Evolutionary conservation across 2,797 vertebrate genomes (phyloP).

Genomic region (Psittacula echo): DNA sequence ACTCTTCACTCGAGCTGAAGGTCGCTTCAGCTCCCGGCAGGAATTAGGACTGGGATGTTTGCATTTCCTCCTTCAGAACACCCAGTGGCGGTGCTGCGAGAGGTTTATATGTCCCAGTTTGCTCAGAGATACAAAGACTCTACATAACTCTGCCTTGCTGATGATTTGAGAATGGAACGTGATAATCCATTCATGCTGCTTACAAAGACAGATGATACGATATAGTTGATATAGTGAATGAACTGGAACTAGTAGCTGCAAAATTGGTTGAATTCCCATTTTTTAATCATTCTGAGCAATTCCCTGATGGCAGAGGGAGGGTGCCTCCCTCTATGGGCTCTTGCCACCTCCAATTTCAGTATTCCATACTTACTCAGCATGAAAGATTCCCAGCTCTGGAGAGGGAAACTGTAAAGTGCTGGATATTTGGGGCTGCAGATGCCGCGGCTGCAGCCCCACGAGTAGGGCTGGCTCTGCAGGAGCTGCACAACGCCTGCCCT

Average conservation of each 20-base stretch:
- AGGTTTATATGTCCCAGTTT: background rate
- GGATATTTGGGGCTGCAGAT: background rate
- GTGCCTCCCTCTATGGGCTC: background rate
- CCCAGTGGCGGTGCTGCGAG: background rate
- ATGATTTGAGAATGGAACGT: background rate
- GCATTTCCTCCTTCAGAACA: background rate
- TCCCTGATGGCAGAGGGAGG: background rate
- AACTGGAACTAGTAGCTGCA: background rate
- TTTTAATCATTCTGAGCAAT: background rate
- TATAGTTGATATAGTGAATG: background rate
- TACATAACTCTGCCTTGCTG: background rate
- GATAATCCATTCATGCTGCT: background rate
- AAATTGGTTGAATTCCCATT: background rate
- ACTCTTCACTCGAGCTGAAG: background rate
- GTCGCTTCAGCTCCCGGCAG: background rate
- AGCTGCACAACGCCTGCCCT: background rate
- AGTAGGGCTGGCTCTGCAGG: background rate
- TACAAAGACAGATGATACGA: background rate
- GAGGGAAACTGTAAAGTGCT: background rate
- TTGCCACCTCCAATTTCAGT: background rate
- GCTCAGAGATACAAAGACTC: background rate
- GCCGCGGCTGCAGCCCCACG: fast-evolving
- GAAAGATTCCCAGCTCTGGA: background rate
- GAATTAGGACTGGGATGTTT: background rate
- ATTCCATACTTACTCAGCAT: background rate